These are phyloP conservation scores for Nephrotoma appendiculata DNA, from an alignment of 2,888 invertebrate genomes.

Conservation along the genomic window DNA sequence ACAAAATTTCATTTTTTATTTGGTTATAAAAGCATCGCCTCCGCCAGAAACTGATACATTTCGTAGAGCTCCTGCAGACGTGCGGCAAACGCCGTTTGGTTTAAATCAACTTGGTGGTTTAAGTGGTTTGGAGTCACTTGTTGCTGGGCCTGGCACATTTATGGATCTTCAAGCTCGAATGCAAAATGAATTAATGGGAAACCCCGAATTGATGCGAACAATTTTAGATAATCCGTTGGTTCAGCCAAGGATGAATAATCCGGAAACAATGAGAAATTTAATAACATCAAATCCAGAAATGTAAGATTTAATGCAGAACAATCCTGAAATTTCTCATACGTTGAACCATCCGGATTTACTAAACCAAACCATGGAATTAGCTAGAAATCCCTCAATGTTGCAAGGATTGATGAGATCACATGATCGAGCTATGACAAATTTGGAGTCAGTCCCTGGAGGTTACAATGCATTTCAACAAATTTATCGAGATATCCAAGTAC, in stretches of 20 bases:
- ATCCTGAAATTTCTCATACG: constrained; percentile 97
- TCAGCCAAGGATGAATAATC: constrained; percentile 90
- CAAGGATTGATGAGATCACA: constrained; percentile 96
- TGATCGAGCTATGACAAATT: constrained; percentile 90
- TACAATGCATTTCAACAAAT: constrained; percentile 92
- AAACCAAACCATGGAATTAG: constrained; percentile 91
- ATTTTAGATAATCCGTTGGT: constrained; percentile 91
- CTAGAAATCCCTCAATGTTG: constrained; percentile 92
- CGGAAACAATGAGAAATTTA: constrained; percentile 83
- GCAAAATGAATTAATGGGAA: constrained; percentile 77
- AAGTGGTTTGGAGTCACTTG: constrained; percentile 57
- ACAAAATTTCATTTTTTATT: constrained; percentile 15
- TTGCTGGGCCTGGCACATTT: constrained; percentile 59
- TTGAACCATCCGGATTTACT: constrained; percentile 90
- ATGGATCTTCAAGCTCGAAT: constrained; percentile 70
- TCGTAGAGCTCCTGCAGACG: constrained; percentile 50
- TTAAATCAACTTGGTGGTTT: constrained; percentile 59
- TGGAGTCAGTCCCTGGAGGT: constrained; percentile 88
- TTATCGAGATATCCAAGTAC: constrained; percentile 94
- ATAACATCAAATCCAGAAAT: constrained; percentile 94
- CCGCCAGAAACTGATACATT: constrained; percentile 39
- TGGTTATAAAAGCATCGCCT: constrained; percentile 74
- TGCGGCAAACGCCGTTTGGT: constrained; percentile 62
- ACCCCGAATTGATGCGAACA: constrained; percentile 79
- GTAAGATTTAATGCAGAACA: constrained; percentile 88